Percentiles rank a stretch among this genome's conserved stretches.
phyloP scores from a whole-genome alignment of 2,888 invertebrate genomes.

The Linnaemya tessellans region DNA sequence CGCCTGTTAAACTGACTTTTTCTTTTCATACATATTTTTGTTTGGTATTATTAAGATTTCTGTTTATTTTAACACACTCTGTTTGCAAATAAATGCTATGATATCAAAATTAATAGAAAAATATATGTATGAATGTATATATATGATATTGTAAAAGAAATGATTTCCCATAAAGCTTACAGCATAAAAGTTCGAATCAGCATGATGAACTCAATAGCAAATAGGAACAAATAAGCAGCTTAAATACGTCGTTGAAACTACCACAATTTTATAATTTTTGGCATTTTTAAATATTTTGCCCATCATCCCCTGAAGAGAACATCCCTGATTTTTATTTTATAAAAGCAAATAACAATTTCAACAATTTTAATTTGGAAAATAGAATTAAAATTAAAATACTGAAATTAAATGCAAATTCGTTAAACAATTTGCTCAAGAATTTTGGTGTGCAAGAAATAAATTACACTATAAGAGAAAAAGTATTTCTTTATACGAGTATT shows the following conservation, averaged over 20 bases:
- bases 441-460: slow-evolving; percentile 19
- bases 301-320: slow-evolving; percentile 41
- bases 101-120: slow-evolving; percentile 50
- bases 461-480: neutral
- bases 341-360: slow-evolving; percentile 23
- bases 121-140: neutral
- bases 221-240: slow-evolving; percentile 64
- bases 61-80: slow-evolving; percentile 45
- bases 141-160: slow-evolving; percentile 39
- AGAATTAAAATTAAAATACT: slow-evolving; percentile 3
- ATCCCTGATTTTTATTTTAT: slow-evolving; percentile 3
- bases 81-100: slow-evolving; percentile 64
- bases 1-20: slow-evolving; percentile 68
- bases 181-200: slow-evolving; percentile 35
- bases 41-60: slow-evolving; percentile 15
- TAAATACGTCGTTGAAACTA: slow-evolving; percentile 55
- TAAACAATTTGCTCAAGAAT: slow-evolving; percentile 59
- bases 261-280: slow-evolving; percentile 55
- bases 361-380: slow-evolving; percentile 58
- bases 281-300: neutral
- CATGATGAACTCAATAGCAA: slow-evolving; percentile 27
- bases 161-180: slow-evolving; percentile 40
- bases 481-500: slow-evolving; percentile 59
- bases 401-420: slow-evolving; percentile 65
- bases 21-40: slow-evolving; percentile 23